Evolutionary conservation across 2,113 vertebrate genomes (phyloP).

Genomic region (Junco hyemalis): DNA sequence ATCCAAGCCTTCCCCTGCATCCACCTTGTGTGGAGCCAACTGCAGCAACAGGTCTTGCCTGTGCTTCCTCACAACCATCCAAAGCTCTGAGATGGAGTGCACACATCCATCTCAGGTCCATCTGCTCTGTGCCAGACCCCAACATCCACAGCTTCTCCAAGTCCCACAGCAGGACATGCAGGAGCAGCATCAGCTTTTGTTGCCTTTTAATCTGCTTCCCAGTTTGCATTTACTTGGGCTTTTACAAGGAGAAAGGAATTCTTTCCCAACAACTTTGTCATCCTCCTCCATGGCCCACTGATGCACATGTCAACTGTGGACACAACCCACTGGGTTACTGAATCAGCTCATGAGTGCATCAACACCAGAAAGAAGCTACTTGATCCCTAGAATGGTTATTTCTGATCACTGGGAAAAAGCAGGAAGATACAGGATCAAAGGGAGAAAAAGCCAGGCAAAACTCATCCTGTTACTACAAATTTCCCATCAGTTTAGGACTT

Average conservation of each 20-base stretch:
- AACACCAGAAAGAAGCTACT: not conserved
- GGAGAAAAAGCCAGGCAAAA: not conserved
- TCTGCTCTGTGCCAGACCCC: not conserved
- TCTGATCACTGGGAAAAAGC: not conserved
- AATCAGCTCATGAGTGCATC: not conserved
- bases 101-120: rapidly evolving
- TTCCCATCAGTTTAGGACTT: not conserved
- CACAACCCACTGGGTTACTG: not conserved
- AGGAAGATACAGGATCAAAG: not conserved
- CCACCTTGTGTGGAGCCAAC: not conserved
- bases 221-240: not conserved
- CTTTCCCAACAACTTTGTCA: not conserved
- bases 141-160: not conserved
- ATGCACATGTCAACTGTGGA: too few relatives aligned
- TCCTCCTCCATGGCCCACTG: not conserved
- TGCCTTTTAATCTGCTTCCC: not conserved
- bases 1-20: not conserved
- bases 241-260: not conserved
- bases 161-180: not conserved
- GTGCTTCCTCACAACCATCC: not conserved
- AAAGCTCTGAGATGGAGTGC: not conserved
- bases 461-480: not conserved
- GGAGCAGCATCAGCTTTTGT: not conserved
- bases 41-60: not conserved
- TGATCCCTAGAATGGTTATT: not conserved